Evolutionary conservation across 2,797 vertebrate species (phyloP), one percentile per base, ranked within the genome.

Genomic region (Poecile montanus): DNA sequence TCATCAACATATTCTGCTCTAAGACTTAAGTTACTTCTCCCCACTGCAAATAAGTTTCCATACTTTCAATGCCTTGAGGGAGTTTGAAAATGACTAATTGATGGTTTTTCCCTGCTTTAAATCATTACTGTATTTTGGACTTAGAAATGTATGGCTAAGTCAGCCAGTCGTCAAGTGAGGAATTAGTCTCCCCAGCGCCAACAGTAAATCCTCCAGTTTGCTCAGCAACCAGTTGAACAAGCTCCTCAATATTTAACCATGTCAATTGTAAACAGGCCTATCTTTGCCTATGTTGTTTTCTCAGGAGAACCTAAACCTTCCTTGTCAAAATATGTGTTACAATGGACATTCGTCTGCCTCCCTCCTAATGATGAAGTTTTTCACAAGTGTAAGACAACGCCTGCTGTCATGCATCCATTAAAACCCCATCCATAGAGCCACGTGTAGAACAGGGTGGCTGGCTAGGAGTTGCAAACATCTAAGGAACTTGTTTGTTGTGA

Each of bases 21-120:
- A 79, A 63, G 73, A 87, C 84, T 95, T 91, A 80, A 82, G 93
- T 96, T 94, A 79, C 81, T 90, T 93, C 74, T 93, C 73, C 85
- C 74, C 54, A 73, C 45, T 95, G 86, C 78, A 95, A 95, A 93
- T 95, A 91, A 97, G 72, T 90, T 95, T 89, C 93, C 81, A 70
- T 95, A 81, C 88, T 96, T 96, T 87, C 67, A 85, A 84, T 88
- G 86, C 68, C 90, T 96, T 77, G 1, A 58, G 94, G 78, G 88
- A 97, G 47, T 86, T 93, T 94, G 92, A 84, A 91, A 91, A 94
- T 91, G 67, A 94, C 94, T 94, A 97, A 96, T 91, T 95, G 93
- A 97, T 96, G 88, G 18, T 74, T 96, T 96, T 96, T 74, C 96
- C 90, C 95, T 95, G 88, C 91, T 96, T 89, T 94, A 96, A 97